A percentile compares a stretch with the other conserved stretches of the same genome.
Evolutionary conservation across 1,140 invertebrate species (phyloP).

Genomic region (Rhagoletis zephyria): DNA sequence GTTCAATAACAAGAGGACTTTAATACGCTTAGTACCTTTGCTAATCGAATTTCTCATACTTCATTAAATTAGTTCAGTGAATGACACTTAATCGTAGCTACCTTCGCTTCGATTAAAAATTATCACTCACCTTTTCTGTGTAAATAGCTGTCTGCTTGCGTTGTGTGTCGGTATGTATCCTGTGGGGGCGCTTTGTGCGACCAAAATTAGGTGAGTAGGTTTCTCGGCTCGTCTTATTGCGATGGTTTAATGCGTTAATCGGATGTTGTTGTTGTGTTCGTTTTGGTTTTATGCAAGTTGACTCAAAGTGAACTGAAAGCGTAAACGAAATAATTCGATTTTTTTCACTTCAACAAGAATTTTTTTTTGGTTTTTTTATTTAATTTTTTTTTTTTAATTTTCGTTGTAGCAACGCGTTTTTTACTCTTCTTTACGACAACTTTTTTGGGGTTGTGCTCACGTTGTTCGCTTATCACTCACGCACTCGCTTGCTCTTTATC

Average conservation of each 20-base stretch:
- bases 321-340: slow-evolving; percentile 30
- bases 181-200: neutral
- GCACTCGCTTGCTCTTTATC: neutral
- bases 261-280: neutral
- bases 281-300: neutral
- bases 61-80: slow-evolving; percentile 38
- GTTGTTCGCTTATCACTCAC: slow-evolving; percentile 35
- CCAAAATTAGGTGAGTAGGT: slow-evolving; percentile 44
- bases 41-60: neutral
- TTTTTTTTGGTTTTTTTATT: neutral
- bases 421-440: neutral
- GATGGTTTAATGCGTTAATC: slow-evolving; percentile 43
- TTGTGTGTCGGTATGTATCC: slow-evolving; percentile 9
- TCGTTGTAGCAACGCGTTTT: neutral
- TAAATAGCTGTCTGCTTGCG: neutral
- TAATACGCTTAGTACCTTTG: neutral
- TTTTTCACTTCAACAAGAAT: slow-evolving; percentile 1
- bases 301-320: neutral
- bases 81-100: slow-evolving; percentile 27
- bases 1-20: neutral
- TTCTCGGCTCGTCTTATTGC: slow-evolving; percentile 9
- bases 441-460: slow-evolving; percentile 36
- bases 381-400: slow-evolving; percentile 1
- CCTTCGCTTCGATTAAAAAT: slow-evolving; percentile 40
- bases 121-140: slow-evolving; percentile 17